Conservation (phyloP, 1,140 invertebrate species). For the Acromyrmex echinatior region DNA sequence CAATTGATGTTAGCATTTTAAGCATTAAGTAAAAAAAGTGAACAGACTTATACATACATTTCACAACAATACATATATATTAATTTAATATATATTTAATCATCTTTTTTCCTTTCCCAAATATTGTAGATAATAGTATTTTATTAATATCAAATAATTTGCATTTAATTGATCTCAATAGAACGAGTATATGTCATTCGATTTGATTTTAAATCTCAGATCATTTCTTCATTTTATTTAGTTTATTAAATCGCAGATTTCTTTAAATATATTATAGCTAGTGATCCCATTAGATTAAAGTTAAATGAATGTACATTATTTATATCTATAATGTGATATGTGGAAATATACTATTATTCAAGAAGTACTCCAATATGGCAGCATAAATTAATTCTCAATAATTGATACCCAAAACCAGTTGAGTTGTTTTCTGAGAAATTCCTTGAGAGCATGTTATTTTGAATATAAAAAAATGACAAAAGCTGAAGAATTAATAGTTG, state of each 20-base stretch:
- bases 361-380: conserved; percentile 45
- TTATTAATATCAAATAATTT: conserved; percentile 17
- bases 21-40: conserved; percentile 37
- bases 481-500: conserved; percentile 41
- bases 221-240: not conserved
- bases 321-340: conserved; percentile 24
- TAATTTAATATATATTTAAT: conserved; percentile 49
- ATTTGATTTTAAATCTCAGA: conserved; percentile 25
- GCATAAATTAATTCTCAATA: conserved; percentile 50
- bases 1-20: conserved; percentile 26
- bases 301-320: conserved; percentile 19
- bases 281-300: conserved; percentile 30
- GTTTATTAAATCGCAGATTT: conserved; percentile 6
- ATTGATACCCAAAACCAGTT: conserved; percentile 12
- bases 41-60: conserved; percentile 54
- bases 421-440: conserved; percentile 20
- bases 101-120: conserved; percentile 12
- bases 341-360: conserved; percentile 21
- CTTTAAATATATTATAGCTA: not conserved
- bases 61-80: conserved; percentile 44
- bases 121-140: not conserved
- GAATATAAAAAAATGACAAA: not conserved
- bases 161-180: not conserved
- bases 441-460: not conserved
- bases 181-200: not conserved